phyloP scores from a whole-genome alignment of 2,888 invertebrate species.

The Apamea monoglypha region DNA sequence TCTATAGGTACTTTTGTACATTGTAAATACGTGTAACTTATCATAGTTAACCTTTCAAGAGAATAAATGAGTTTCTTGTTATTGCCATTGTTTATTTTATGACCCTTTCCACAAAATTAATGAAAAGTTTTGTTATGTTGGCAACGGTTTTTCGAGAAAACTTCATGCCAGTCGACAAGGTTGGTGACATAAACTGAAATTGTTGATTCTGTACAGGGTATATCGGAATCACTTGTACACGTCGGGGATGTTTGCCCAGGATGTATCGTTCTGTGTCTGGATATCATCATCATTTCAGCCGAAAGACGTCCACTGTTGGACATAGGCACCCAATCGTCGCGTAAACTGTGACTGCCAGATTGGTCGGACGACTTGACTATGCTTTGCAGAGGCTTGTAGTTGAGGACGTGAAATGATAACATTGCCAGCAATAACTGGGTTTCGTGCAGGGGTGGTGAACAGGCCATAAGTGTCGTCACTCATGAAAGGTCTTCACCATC shows the following conservation, averaged over 20 bases:
- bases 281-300: no score
- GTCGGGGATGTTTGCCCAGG: no score
- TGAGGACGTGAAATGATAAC: no score
- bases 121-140: not conserved
- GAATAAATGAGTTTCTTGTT: conserved; percentile 60
- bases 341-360: not conserved
- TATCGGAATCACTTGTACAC: no score
- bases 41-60: conserved; percentile 49
- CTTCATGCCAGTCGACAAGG: no score
- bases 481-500: no score
- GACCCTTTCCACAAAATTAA: not conserved
- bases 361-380: not conserved
- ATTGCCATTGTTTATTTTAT: conserved; percentile 43
- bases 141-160: no score
- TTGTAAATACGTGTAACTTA: conserved; percentile 63
- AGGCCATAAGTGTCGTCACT: not conserved
- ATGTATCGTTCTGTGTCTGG: no score
- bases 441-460: not conserved
- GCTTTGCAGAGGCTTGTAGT: no score
- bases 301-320: not conserved
- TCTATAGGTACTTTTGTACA: conserved; percentile 51
- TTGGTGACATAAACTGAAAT: no score
- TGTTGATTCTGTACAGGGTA: no score
- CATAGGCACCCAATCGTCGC: no score
- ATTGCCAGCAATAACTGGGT: not conserved